Conservation (phyloP, 2,888 invertebrate genomes). For the Amblyteles armatorius region DNA sequence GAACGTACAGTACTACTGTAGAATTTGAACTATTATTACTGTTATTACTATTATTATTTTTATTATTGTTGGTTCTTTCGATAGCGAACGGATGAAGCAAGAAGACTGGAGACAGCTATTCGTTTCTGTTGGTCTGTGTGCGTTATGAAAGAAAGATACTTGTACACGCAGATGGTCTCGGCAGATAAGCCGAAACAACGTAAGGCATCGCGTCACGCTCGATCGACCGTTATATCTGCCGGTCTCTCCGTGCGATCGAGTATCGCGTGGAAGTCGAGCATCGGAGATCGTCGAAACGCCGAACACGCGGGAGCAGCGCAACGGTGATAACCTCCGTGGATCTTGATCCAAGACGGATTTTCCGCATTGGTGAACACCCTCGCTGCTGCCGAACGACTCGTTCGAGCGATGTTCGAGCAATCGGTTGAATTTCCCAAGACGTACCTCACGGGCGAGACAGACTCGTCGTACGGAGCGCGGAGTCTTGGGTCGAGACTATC, state of each 20-base stretch:
- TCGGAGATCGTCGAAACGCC: constrained; percentile 31
- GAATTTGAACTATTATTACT: not conserved
- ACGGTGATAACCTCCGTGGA: constrained; percentile 41
- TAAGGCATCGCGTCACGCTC: constrained; percentile 66
- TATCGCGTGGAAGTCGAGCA: constrained; percentile 56
- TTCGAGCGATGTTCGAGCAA: constrained; percentile 9
- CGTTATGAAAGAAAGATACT: constrained; percentile 47
- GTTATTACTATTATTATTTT: constrained; percentile 6
- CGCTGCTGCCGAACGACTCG: constrained; percentile 49
- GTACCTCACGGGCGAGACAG: not conserved
- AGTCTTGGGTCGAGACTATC: not conserved
- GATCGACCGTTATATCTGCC: constrained; percentile 65
- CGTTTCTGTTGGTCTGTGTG: not conserved
- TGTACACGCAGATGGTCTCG: constrained; percentile 54
- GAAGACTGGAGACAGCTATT: constrained; percentile 1
- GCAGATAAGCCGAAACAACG: constrained; percentile 66
- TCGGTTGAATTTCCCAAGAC: not conserved
- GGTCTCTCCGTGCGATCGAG: constrained; percentile 8
- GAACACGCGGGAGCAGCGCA: constrained; percentile 45
- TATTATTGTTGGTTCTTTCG: constrained; percentile 15
- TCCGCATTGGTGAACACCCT: constrained; percentile 65
- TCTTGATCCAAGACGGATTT: constrained; percentile 66
- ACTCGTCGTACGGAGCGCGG: constrained; percentile 1
- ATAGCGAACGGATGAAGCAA: constrained; percentile 29
- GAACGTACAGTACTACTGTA: too few relatives aligned